Base-by-base conservation (phyloP, 1,140 invertebrate species). In the Hormaphis cornu region DNA sequence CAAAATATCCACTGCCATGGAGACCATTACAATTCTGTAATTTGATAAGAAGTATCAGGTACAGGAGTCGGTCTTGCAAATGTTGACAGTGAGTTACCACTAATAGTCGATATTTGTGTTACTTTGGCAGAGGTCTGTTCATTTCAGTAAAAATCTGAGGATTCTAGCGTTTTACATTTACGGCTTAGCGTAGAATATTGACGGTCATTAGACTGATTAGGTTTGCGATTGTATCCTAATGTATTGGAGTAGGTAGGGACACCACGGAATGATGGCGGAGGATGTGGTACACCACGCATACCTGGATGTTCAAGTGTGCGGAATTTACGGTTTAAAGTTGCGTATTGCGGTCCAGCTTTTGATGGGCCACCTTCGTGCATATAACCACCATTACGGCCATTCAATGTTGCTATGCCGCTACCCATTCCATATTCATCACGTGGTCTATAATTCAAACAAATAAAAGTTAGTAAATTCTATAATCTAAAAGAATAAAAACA, bases 151-250 rank as follows among this genome's bases (percentile, higher is more conserved):
- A 93, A 94, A 81, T 94, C 91, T 75, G 86, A 91, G 52, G 90
- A 90, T 81, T 93, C 91, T n/a, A 93, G 82, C 70, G 91, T 94
- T 81, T 94, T 94, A 85, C 91, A 94, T 80, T 93, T 90, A 81
- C 92, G 93, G 85, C 89, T 92, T 78, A 94, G 81, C 81, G 91
- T 82, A 71, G 80, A 78, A 75, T 82, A 82, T 76, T 82, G 80
- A 50, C 80, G 79, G 77, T 72, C 79, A 77, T 71, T 73, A 71
- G 54, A 71, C 72, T 53, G 72, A 46, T 46, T 58, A 69, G 33
- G 61, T 59, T 69, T 69, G n/a, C 69, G 63, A 56, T 37, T 69
- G 30, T 58, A 72, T 71, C 42, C 73, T 73, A 44, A 66, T 54
- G 61, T 75, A 72, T 42, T 72, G 70, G 69, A 75, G 73, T 37